Conservation (phyloP, 2,113 vertebrate genomes). For the Saguinus midas region DNA sequence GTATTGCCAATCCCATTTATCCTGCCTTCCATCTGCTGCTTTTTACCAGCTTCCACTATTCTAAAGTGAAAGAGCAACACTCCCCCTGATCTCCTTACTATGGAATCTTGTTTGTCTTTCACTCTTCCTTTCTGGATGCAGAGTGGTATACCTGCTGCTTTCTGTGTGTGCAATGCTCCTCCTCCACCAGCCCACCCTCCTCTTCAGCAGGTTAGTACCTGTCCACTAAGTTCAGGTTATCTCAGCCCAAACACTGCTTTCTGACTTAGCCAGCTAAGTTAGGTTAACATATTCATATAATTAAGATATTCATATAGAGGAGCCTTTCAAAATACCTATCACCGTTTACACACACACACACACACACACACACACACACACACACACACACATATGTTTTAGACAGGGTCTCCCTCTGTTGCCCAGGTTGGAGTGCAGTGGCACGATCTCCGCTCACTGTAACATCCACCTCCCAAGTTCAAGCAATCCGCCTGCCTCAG, state of each 20-base stretch:
- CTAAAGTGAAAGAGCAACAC: not conserved
- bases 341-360: too few relatives aligned
- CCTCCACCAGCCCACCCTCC: not conserved
- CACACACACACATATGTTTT: too few relatives aligned
- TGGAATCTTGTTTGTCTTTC: not conserved
- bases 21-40: not conserved
- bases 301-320: not conserved
- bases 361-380: too few relatives aligned
- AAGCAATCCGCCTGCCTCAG: too few relatives aligned
- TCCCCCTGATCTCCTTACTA: not conserved
- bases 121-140: not conserved
- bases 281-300: not conserved
- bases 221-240: fast-evolving
- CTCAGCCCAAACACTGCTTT: not conserved
- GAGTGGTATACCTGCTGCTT: not conserved
- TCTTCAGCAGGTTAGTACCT: not conserved
- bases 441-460: fast-evolving
- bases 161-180: not conserved
- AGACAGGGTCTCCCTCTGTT: too few relatives aligned
- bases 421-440: too few relatives aligned
- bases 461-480: too few relatives aligned
- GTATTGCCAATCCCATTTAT: not conserved
- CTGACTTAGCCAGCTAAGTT: not conserved
- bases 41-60: not conserved
- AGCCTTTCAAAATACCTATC: not conserved